phyloP scores from a whole-genome alignment of 2,113 vertebrate species.

The Shinisaurus crocodilurus region DNA sequence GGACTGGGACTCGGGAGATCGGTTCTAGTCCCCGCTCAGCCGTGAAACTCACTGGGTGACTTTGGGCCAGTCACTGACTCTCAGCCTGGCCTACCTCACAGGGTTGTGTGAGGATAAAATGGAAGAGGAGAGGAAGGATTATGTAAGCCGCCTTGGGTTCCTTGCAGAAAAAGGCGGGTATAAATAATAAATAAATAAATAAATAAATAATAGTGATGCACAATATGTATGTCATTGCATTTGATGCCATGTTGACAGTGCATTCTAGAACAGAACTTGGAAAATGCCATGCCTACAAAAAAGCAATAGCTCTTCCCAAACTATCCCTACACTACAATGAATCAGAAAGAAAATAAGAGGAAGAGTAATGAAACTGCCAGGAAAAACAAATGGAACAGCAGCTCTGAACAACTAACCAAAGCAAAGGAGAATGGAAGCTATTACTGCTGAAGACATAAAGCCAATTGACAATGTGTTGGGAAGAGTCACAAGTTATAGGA shows the following conservation, averaged over 20 bases:
- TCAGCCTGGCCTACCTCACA: no score
- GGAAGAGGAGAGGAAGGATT: no score
- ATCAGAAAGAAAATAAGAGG: background rate
- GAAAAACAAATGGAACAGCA: background rate
- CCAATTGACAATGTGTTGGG: background rate
- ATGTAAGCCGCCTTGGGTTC: no score
- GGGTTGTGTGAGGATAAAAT: no score
- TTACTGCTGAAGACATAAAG: background rate
- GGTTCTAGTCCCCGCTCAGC: no score
- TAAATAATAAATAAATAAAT: no score
- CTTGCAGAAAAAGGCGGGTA: no score
- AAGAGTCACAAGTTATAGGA: background rate
- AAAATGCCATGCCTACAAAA: constrained; percentile 8
- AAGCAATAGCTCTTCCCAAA: constrained; percentile 21
- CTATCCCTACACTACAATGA: background rate
- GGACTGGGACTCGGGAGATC: no score
- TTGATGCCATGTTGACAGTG: background rate
- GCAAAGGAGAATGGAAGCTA: background rate
- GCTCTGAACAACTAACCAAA: background rate
- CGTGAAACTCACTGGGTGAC: no score
- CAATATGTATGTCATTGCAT: background rate
- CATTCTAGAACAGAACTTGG: background rate
- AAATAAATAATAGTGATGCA: no score
- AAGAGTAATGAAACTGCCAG: constrained; percentile 33
- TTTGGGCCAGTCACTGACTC: no score